These are phyloP conservation scores for Myotis yumanensis DNA, from an alignment of 2,113 vertebrate species.

Conservation along the genomic window DNA sequence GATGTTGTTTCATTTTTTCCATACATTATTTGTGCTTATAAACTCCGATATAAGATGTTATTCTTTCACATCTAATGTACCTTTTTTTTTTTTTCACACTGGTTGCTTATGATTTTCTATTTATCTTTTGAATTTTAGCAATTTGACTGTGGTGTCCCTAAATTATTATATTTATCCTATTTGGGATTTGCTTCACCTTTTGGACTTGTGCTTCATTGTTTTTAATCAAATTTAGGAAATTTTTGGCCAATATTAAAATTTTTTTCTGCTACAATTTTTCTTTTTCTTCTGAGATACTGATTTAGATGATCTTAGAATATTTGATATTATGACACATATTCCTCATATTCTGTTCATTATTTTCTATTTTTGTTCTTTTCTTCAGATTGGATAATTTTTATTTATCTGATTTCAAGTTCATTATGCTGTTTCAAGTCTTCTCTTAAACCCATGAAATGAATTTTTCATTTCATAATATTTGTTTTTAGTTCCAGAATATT, in stretches of 20 bases:
- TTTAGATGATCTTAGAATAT: neutral
- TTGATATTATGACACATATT: neutral
- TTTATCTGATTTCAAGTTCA: neutral
- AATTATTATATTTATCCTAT: neutral
- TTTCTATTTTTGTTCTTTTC: neutral
- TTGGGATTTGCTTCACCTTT: neutral
- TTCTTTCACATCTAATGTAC: neutral
- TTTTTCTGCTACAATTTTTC: neutral
- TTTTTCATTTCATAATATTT: conserved; percentile 2
- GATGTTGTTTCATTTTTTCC: neutral
- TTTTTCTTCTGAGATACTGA: neutral
- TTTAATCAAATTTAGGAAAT: conserved; percentile 24
- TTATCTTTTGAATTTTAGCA: neutral
- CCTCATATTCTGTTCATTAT: neutral
- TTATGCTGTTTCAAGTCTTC: neutral
- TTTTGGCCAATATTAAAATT: neutral
- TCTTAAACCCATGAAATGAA: neutral
- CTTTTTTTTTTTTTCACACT: neutral
- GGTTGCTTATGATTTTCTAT: neutral
- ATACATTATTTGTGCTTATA: neutral
- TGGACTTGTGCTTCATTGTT: neutral
- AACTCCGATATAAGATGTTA: neutral
- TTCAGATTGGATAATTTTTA: conserved; percentile 9
- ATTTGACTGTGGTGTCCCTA: neutral
- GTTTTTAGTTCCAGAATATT: neutral